phyloP scores from a whole-genome alignment of 2,113 vertebrate genomes.

The Puntigrus tetrazona region DNA sequence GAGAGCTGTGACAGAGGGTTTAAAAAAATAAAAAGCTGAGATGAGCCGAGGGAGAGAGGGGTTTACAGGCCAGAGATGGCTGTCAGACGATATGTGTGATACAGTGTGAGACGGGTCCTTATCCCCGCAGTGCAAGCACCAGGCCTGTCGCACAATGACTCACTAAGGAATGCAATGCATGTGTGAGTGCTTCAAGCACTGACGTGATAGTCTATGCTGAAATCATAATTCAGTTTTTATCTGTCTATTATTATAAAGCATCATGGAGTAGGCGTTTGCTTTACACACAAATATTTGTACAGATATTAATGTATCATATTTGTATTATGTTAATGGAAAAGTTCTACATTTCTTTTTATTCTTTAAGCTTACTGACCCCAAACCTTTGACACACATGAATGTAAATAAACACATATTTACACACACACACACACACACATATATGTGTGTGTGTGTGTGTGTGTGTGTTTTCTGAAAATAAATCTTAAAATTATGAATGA shows the following conservation, averaged over 20 bases:
- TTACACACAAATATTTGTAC: neutral
- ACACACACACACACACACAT: no score
- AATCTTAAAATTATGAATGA: neutral
- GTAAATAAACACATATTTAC: no score
- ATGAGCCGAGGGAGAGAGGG: neutral
- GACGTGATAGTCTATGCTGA: neutral
- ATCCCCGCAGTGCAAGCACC: neutral
- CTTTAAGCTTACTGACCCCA: neutral
- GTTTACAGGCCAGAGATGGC: conserved; percentile 29
- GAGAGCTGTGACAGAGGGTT: neutral
- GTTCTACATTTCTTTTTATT: neutral
- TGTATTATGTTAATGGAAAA: no score
- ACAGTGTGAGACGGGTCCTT: conserved; percentile 10
- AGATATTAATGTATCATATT: no score
- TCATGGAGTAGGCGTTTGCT: neutral
- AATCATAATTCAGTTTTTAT: neutral
- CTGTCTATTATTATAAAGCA: neutral
- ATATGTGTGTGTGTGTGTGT: no score
- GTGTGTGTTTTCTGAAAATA: neutral
- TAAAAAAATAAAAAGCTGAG: conserved; percentile 12
- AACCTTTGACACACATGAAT: no score
- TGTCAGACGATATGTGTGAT: conserved; percentile 17
- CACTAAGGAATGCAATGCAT: neutral
- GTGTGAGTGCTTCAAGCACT: neutral
- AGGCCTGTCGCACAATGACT: conserved; percentile 27